Evolutionary conservation across 2,888 invertebrate species (phyloP).

Genomic region (Antheraea assamensis): DNA sequence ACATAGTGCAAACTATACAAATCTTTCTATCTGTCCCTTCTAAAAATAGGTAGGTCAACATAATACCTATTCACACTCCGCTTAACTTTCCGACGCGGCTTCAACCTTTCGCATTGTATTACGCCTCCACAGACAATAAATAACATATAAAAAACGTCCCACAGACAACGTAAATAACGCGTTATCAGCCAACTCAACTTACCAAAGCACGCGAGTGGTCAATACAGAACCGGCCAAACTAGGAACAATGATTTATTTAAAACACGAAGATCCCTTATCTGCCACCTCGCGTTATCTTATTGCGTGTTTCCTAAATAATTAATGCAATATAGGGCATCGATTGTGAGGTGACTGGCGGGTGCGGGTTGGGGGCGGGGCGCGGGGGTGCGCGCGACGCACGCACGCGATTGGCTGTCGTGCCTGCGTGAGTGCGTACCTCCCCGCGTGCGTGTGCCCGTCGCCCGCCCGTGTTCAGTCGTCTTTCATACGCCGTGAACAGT

Average conservation of each 20-base stretch:
- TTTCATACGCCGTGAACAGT: slow-evolving; percentile 59
- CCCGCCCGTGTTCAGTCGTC: slow-evolving; percentile 70
- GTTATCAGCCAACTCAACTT: slow-evolving; percentile 50
- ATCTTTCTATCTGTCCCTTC: neutral
- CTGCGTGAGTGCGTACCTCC: slow-evolving; percentile 81
- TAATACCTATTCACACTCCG: neutral
- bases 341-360: slow-evolving; percentile 78
- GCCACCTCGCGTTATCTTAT: slow-evolving; percentile 82
- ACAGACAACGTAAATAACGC: slow-evolving; percentile 63
- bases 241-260: slow-evolving; percentile 71
- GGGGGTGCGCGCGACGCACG: slow-evolving; percentile 81
- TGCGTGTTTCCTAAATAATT: slow-evolving; percentile 84
- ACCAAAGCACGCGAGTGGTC: slow-evolving; percentile 37
- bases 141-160: slow-evolving; percentile 27
- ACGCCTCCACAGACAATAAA: slow-evolving; percentile 9
- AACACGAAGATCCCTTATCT: slow-evolving; percentile 76
- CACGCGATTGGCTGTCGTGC: slow-evolving; percentile 77
- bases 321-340: slow-evolving; percentile 83
- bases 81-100: slow-evolving; percentile 14
- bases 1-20: neutral
- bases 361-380: slow-evolving; percentile 66
- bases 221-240: slow-evolving; percentile 17
- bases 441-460: slow-evolving; percentile 75
- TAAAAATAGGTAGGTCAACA: slow-evolving; percentile 6
- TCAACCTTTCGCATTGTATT: slow-evolving; percentile 12